Evolutionary conservation across 2,113 vertebrate species (phyloP).

Genomic region (Anser cygnoides): DNA sequence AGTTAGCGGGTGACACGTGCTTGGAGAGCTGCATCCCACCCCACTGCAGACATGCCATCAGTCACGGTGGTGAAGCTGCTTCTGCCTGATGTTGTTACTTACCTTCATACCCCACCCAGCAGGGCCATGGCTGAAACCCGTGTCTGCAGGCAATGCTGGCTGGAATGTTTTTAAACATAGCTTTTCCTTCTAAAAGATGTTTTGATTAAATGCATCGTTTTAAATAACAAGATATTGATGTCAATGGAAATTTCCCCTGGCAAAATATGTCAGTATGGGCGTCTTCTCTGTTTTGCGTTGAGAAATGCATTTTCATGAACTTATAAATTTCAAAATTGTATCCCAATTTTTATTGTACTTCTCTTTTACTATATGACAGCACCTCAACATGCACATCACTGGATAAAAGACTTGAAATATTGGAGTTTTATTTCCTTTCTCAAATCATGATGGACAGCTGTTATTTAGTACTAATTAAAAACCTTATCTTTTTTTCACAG

Average conservation of each 20-base stretch:
- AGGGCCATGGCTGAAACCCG: not conserved
- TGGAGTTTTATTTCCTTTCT: slow-evolving; percentile 29
- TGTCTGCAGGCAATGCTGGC: not conserved
- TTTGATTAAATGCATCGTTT: not conserved
- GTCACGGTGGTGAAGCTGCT: not conserved
- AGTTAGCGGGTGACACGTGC: not conserved
- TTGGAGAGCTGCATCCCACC: not conserved
- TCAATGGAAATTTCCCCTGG: not conserved
- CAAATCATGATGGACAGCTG: slow-evolving; percentile 53
- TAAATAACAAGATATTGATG: not conserved
- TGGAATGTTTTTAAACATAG: not conserved
- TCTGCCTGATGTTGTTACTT: not conserved
- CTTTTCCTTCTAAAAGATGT: not conserved
- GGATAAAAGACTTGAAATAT: slow-evolving; percentile 34
- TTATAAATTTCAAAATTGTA: not conserved
- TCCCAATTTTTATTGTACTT: not conserved
- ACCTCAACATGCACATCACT: not conserved
- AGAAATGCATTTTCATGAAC: not conserved
- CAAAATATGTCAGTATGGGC: not conserved
- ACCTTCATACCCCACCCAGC: not conserved
- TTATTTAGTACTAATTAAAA: slow-evolving; percentile 58
- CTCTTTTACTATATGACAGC: not conserved
- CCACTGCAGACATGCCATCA: fast-evolving
- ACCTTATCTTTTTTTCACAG: slow-evolving; percentile 57
- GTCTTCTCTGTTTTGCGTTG: not conserved